Evolutionary conservation across 2,797 vertebrate species (phyloP), one percentile per base, ranked within the genome.

Genomic region (Odontamblyopus lacepedii): DNA sequence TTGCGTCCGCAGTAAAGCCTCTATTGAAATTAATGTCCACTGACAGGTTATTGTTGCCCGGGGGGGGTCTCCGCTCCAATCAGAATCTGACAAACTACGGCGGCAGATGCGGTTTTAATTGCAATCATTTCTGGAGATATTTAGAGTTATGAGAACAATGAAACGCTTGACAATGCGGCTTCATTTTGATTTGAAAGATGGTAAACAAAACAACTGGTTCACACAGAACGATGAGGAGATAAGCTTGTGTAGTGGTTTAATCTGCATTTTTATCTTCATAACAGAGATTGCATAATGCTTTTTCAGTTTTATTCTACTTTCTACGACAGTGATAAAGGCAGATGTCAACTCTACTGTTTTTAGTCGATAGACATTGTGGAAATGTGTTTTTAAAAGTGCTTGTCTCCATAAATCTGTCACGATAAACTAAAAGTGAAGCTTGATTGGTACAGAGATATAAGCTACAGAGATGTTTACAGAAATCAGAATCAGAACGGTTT

Each of bases 61-160:
- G 50, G 78, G 80, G 83, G 84, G 76, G 82, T 74, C 27, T 73
- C 27, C 76, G 60, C 65, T 41, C 74, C 69, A 82, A 50, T 83
- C 83, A 79, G 81, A 9, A 85, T 79, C 76, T 67, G 71, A 84
- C 80, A 86, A 76, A 73, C 59, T 26, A 2, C 27, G n/a, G 81
- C 84, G 82, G 87, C 84, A 84, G 87, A 91, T 85, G 86, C 86
- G 8, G 85, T 83, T 89, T 85, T 88, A 90, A 89, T 87, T 87
- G 83, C 79, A 27, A 59, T 59, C 3, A 15, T 59, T 59, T 15
- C 56, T 13, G 27, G 26, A 0, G 1, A 12, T 8, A 11, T 56
- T 26, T 56, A 2, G 13, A 53, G 51, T 18, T 26, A 8, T 8
- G n/a, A 57, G 9, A 57, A 57, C 23, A 13, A 15, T 59, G 15